Evolutionary conservation across 1,140 invertebrate species (phyloP).

Genomic region (Chlorops oryzae): DNA sequence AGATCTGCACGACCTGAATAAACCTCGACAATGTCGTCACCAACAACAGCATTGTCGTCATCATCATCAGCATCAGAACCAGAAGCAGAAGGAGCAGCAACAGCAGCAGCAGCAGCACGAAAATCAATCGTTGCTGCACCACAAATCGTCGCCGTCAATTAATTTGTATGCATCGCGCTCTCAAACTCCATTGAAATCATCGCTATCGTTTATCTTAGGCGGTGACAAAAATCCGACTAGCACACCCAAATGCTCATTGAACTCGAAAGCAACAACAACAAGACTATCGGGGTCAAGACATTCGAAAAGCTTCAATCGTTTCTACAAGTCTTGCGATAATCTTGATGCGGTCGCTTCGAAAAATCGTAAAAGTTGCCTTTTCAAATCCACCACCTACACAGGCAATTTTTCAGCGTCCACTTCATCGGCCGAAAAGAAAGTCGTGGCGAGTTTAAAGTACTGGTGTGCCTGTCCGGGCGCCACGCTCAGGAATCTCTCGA

Average conservation of each 20-base stretch:
- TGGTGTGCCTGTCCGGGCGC: conserved; percentile 41
- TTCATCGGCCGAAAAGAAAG: conserved; percentile 32
- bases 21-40: neutral
- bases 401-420: neutral
- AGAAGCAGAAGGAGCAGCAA: too few species aligned
- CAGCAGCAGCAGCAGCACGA: conserved; percentile 7
- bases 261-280: too few species aligned
- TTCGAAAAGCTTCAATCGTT: too few species aligned
- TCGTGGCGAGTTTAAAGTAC: conserved; percentile 41
- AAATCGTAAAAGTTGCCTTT: too few species aligned
- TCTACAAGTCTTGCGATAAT: conserved; percentile 41
- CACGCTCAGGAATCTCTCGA: conserved; percentile 39
- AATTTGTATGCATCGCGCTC: too few species aligned
- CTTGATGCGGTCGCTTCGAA: conserved; percentile 32
- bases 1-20: too few species aligned
- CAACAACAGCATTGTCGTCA: conserved; percentile 18
- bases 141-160: conserved; percentile 17
- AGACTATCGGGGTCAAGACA: too few species aligned
- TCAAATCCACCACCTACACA: neutral
- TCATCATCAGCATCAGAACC: too few species aligned
- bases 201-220: too few species aligned
- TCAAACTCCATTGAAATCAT: too few species aligned
- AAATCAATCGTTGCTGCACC: conserved; percentile 3
- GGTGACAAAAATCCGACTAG: too few species aligned
- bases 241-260: too few species aligned